These are phyloP conservation scores for Nebria salina DNA, from an alignment of 2,888 invertebrate species.

Conservation along the genomic window DNA sequence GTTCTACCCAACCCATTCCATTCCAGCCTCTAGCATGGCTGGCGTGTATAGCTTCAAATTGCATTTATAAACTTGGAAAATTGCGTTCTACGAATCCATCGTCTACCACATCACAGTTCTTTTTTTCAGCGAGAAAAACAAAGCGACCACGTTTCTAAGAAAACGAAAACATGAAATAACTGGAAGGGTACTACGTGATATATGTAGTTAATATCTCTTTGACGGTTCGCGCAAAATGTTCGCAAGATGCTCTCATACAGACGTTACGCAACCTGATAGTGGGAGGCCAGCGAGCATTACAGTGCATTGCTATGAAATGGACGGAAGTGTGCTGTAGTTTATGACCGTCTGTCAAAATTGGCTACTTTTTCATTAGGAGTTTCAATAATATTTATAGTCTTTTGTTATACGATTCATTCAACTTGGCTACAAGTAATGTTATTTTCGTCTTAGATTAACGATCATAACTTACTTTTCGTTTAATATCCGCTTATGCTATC, in stretches of 20 bases:
- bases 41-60: conserved; percentile 11
- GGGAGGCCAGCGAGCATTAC: not conserved
- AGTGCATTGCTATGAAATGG: not conserved
- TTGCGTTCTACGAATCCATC: conserved; percentile 38
- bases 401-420: not conserved
- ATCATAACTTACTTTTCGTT: too few relatives aligned
- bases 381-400: not conserved
- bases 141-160: conserved; percentile 25
- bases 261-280: not conserved
- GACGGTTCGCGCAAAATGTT: conserved; percentile 25
- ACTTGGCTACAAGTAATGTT: not conserved
- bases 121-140: conserved; percentile 13
- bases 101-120: conserved; percentile 32
- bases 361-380: not conserved
- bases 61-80: conserved; percentile 35
- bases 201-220: conserved; percentile 43
- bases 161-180: conserved; percentile 37
- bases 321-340: not conserved
- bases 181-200: conserved; percentile 39
- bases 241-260: conserved; percentile 17
- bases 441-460: too few relatives aligned
- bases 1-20: too few relatives aligned
- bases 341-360: not conserved
- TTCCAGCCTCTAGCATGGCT: not conserved
- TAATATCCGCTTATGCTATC: too few relatives aligned